Evolutionary conservation across 2,113 vertebrate species (phyloP).

Genomic region (Malaclemys terrapin): DNA sequence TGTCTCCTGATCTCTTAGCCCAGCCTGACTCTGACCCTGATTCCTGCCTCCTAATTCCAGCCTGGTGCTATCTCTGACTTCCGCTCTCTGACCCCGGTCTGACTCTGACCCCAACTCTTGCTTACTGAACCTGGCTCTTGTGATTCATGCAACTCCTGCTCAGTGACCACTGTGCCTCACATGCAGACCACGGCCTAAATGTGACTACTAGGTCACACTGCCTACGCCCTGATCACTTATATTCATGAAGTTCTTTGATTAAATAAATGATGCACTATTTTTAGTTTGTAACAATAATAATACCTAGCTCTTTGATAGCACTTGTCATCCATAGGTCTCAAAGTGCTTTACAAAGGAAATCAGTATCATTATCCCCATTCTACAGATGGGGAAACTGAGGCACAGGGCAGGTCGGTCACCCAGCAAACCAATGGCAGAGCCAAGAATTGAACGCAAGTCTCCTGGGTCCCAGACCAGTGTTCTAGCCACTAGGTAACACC

Average conservation of each 20-base stretch:
- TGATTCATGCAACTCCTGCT: not conserved
- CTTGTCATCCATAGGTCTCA: not conserved
- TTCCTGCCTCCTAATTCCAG: not conserved
- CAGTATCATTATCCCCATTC: not conserved
- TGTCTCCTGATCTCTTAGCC: not conserved
- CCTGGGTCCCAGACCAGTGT: not conserved
- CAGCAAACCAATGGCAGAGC: not conserved
- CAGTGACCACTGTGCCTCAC: not conserved
- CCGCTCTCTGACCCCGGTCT: not conserved
- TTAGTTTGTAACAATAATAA: not conserved
- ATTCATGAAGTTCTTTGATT: not conserved
- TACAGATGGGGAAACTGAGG: not conserved
- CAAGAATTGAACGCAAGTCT: not conserved
- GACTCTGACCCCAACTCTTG: not conserved
- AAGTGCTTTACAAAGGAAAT: not conserved
- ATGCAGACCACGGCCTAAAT: not conserved
- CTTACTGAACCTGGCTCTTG: not conserved
- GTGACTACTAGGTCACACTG: not conserved
- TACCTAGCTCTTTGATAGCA: not conserved
- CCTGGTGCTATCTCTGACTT: not conserved
- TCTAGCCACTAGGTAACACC: not conserved
- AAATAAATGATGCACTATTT: not conserved
- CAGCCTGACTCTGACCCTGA: not conserved
- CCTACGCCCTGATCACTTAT: not conserved
- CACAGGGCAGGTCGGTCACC: not conserved